Evolutionary conservation across 2,113 vertebrate species (phyloP).

Genomic region (Saguinus midas): DNA sequence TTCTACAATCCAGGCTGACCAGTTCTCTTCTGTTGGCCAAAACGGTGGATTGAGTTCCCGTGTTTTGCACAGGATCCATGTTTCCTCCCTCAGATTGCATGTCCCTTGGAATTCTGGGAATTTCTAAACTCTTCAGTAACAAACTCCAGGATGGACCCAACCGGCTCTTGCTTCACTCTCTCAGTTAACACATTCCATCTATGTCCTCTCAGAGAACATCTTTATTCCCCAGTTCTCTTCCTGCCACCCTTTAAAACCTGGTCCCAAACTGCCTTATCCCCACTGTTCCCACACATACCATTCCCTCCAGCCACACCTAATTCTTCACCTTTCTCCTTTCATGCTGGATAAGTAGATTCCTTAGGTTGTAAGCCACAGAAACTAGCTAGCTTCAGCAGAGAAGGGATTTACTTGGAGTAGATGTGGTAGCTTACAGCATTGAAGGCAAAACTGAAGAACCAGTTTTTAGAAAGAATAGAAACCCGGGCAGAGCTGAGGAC

Average conservation of each 20-base stretch:
- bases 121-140: background rate
- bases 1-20: background rate
- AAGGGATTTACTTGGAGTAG: background rate
- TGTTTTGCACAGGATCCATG: background rate
- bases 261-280: background rate
- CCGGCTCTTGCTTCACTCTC: background rate
- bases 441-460: background rate
- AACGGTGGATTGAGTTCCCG: background rate
- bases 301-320: background rate
- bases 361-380: background rate
- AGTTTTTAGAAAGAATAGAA: background rate
- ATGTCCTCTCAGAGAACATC: background rate
- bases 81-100: background rate
- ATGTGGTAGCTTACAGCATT: background rate
- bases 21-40: background rate
- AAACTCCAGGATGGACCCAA: background rate
- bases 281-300: rapidly evolving
- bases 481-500: background rate
- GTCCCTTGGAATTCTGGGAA: background rate
- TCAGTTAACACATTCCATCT: background rate
- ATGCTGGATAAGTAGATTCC: background rate
- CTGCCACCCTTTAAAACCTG: background rate
- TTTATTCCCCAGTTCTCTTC: slow-evolving; percentile 11
- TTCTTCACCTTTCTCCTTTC: background rate
- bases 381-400: background rate